Conservation (phyloP, 2,888 invertebrate species). For the Chymomyza procnemis region DNA sequence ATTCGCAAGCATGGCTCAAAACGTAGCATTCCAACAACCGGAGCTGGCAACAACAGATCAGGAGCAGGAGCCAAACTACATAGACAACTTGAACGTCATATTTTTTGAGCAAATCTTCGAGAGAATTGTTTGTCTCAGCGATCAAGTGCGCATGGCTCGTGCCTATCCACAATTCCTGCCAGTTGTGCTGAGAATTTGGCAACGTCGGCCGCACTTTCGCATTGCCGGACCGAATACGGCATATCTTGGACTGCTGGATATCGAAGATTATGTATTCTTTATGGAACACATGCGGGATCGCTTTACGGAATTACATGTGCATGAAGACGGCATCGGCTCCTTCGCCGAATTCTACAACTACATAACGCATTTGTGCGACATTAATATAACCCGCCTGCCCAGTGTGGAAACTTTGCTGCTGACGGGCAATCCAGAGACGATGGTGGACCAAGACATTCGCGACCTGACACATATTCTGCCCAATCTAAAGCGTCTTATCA, state of each 20-base stretch:
- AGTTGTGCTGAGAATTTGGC: slow-evolving; percentile 46
- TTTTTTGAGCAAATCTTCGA: slow-evolving; percentile 67
- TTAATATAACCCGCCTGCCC: slow-evolving; percentile 43
- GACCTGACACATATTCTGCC: slow-evolving; percentile 54
- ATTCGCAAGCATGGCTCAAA: slow-evolving; percentile 40
- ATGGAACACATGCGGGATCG: slow-evolving; percentile 54
- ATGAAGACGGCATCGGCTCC: slow-evolving; percentile 54
- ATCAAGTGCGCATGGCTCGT: slow-evolving; percentile 62
- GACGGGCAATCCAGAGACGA: slow-evolving; percentile 47
- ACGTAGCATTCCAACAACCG: slow-evolving; percentile 34
- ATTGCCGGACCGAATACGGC: slow-evolving; percentile 52
- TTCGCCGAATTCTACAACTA: slow-evolving; percentile 57
- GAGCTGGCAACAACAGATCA: background rate
- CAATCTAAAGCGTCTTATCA: slow-evolving; percentile 50
- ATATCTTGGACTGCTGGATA: slow-evolving; percentile 44
- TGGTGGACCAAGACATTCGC: slow-evolving; percentile 54
- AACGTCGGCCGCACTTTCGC: slow-evolving; percentile 38
- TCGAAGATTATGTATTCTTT: slow-evolving; percentile 62
- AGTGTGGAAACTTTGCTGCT: slow-evolving; percentile 51
- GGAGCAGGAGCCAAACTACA: slow-evolving; percentile 37
- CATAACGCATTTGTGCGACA: slow-evolving; percentile 55
- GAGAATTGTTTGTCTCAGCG: slow-evolving; percentile 44
- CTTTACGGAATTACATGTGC: slow-evolving; percentile 58
- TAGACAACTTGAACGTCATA: slow-evolving; percentile 55
- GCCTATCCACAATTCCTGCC: slow-evolving; percentile 64